Evolutionary conservation across 2,888 invertebrate species (phyloP).

Genomic region (Drosophila neotestacea): DNA sequence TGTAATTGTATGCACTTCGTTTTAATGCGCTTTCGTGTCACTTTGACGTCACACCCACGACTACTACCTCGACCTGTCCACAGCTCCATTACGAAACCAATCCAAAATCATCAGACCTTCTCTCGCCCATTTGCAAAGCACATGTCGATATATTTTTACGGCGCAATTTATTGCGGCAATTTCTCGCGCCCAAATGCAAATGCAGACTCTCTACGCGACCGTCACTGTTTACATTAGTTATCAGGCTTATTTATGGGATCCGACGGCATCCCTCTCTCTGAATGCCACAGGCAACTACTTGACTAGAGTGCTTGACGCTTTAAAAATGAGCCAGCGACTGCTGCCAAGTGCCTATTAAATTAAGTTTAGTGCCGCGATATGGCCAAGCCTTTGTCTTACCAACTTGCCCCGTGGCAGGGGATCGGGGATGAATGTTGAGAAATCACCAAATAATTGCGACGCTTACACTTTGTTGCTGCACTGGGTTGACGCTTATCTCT

Average conservation of each 20-base stretch:
- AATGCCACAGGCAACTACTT: conserved; percentile 42
- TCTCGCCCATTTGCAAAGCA: conserved; percentile 12
- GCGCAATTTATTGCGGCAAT: conserved; percentile 80
- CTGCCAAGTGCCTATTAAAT: conserved; percentile 74
- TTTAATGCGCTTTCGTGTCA: conserved; percentile 78
- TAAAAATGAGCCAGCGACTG: conserved; percentile 71
- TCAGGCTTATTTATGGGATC: conserved; percentile 76
- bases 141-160: conserved; percentile 77
- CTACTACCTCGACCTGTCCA: conserved; percentile 19
- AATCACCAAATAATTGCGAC: conserved; percentile 80
- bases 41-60: conserved; percentile 39
- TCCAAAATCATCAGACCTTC: conserved; percentile 1
- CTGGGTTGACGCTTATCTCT: conserved; percentile 71
- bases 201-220: conserved; percentile 67
- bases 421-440: conserved; percentile 53
- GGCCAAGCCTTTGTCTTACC: conserved; percentile 70
- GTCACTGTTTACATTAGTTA: conserved; percentile 80
- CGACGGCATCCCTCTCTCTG: conserved; percentile 13
- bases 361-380: conserved; percentile 79
- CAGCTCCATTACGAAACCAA: conserved; percentile 15
- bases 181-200: conserved; percentile 81
- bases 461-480: conserved; percentile 80
- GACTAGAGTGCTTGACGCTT: conserved; percentile 67
- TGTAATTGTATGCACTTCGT: conserved; percentile 80
- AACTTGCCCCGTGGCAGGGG: conserved; percentile 10